Evolutionary conservation across 2,113 vertebrate genomes (phyloP).

Genomic region (Perca schrenkii): DNA sequence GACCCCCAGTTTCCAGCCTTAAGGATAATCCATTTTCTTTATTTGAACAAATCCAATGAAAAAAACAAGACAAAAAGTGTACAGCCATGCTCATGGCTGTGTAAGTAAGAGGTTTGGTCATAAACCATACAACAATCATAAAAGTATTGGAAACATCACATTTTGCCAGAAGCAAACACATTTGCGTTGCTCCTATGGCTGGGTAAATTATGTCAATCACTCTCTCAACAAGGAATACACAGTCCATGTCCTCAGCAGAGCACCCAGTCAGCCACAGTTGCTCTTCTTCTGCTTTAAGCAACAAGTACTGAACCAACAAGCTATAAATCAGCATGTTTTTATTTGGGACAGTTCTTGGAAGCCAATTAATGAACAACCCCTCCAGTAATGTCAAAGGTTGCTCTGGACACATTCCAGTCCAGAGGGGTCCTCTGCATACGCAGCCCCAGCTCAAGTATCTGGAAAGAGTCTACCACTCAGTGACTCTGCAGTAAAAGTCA

Average conservation of each 20-base stretch:
- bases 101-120: neutral
- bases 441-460: conserved; percentile 39
- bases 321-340: conserved; percentile 26
- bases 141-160: neutral
- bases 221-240: neutral
- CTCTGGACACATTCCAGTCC: conserved; percentile 41
- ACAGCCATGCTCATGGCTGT: neutral
- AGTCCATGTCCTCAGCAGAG: neutral
- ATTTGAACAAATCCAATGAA: neutral
- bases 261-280: neutral
- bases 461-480: neutral
- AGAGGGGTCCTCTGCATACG: conserved; percentile 1
- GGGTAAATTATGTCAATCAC: neutral
- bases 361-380: neutral
- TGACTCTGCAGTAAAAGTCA: neutral
- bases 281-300: conserved; percentile 2
- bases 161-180: conserved; percentile 15
- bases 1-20: too few relatives aligned
- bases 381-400: conserved; percentile 38
- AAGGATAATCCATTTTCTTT: too few relatives aligned
- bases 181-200: neutral
- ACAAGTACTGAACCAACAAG: conserved; percentile 23
- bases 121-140: neutral
- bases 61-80: neutral
- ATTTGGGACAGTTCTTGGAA: conserved; percentile 45